These are phyloP conservation scores for Noctua fimbriata DNA, from an alignment of 2,888 invertebrate genomes.

Conservation along the genomic window DNA sequence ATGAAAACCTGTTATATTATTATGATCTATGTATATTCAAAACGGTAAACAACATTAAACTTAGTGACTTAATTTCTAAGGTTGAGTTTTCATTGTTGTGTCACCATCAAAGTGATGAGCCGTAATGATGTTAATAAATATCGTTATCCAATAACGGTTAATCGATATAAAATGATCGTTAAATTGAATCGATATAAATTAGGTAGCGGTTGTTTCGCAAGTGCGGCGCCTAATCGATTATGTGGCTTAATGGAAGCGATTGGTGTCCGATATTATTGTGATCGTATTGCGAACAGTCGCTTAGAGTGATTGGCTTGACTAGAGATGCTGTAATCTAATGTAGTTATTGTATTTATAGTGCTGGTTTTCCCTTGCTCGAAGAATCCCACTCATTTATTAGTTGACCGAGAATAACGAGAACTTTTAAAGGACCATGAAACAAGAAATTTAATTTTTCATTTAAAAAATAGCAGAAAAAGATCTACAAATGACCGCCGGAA, in stretches of 20 bases:
- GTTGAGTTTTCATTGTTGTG: slow-evolving; percentile 2
- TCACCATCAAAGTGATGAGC: slow-evolving; percentile 51
- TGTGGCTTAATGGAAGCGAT: slow-evolving; percentile 48
- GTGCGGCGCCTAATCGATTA: slow-evolving; percentile 65
- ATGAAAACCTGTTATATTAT: slow-evolving; percentile 16
- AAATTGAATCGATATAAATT: slow-evolving; percentile 69
- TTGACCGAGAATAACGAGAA: neutral
- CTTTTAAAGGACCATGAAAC: too few relatives aligned
- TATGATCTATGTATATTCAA: slow-evolving; percentile 21
- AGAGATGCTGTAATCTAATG: slow-evolving; percentile 12
- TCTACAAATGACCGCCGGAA: neutral
- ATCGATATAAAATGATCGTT: slow-evolving; percentile 69
- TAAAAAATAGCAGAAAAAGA: neutral
- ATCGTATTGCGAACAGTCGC: slow-evolving; percentile 27
- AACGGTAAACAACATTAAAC: slow-evolving; percentile 6
- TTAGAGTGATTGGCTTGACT: slow-evolving; percentile 35
- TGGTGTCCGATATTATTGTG: slow-evolving; percentile 36
- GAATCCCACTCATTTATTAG: neutral
- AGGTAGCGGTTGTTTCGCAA: slow-evolving; percentile 64
- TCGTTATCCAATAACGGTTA: slow-evolving; percentile 64
- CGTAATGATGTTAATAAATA: slow-evolving; percentile 61
- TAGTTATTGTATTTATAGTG: neutral
- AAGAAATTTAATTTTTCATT: too few relatives aligned
- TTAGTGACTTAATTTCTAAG: neutral
- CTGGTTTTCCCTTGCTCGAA: neutral